Evolutionary conservation across 2,888 invertebrate species (phyloP).

Genomic region (Xestoiulus laeticollis): DNA sequence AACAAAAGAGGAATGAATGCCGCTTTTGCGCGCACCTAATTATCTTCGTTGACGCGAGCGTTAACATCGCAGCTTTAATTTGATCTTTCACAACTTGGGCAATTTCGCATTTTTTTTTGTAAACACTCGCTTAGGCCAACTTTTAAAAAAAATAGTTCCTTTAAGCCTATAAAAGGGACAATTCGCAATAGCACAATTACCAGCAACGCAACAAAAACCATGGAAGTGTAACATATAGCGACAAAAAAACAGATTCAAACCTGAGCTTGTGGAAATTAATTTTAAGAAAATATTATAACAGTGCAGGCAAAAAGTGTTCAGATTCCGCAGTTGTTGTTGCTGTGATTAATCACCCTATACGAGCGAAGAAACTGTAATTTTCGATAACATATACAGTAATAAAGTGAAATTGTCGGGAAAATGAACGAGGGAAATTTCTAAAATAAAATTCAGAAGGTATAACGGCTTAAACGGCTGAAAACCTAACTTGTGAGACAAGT

Average conservation of each 20-base stretch:
- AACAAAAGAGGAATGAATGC: background rate
- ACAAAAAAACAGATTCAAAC: background rate
- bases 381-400: background rate
- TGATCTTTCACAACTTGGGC: background rate
- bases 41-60: slow-evolving; percentile 8
- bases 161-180: background rate
- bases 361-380: background rate
- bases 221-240: background rate
- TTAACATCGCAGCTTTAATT: slow-evolving; percentile 14
- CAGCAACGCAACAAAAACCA: background rate
- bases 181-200: background rate
- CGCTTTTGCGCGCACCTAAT: background rate
- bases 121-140: background rate
- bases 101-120: background rate
- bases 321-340: background rate
- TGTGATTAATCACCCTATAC: background rate
- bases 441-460: no score
- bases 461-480: no score
- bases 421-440: no score
- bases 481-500: no score
- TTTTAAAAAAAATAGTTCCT: background rate
- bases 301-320: background rate
- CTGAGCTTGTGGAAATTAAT: background rate
- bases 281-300: background rate
- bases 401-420: background rate